Evolutionary conservation across 2,888 invertebrate genomes (phyloP), one percentile per base, ranked within the genome.

Genomic region (Drosophila koepferae): DNA sequence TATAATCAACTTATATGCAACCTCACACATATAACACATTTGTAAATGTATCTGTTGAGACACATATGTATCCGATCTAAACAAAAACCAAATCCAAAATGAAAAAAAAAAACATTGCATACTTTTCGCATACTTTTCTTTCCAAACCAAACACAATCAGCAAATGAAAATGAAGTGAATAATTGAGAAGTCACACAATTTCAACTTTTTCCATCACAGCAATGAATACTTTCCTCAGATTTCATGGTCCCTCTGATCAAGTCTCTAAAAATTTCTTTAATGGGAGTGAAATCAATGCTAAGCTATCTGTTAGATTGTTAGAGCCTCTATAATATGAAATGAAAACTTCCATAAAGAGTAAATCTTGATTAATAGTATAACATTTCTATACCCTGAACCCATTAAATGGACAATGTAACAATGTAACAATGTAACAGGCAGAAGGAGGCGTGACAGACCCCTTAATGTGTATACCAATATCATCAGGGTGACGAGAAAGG

Each of bases 1-100:
- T 91, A 91, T 91, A 87, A 86, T 81, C 68, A 63, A 81, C 75
- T 87, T 85, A 86, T 86, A 86, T 83, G 87, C 82, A 90, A 84
- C 78, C 82, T 86, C 77, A 80, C 79, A 77, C 73, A 28, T 28
- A 79, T 74, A 72, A 80, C 69, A 82, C 76, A 80, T 72, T 73
- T 81, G 79, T 84, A 80, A 46, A 36, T 28, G 36, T 75, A 80
- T 77, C 71, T 82, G 71, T 81, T 84, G 64, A 38, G 44, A 64
- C 85, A 74, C 77, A 82, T 79, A 73, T 67, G 54, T 72, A 72
- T 66, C 53, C 80, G 72, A 72, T 74, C 77, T 36, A 54, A 54
- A 14, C 53, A 41, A 56, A 67, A 51, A 10, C 34, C 23, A 54
- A 67, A 36, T 46, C 51, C 63, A 63, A 74, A 56, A 64, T 10